phyloP scores from a whole-genome alignment of 2,113 vertebrate species.

The Ariopsis seemanni region DNA sequence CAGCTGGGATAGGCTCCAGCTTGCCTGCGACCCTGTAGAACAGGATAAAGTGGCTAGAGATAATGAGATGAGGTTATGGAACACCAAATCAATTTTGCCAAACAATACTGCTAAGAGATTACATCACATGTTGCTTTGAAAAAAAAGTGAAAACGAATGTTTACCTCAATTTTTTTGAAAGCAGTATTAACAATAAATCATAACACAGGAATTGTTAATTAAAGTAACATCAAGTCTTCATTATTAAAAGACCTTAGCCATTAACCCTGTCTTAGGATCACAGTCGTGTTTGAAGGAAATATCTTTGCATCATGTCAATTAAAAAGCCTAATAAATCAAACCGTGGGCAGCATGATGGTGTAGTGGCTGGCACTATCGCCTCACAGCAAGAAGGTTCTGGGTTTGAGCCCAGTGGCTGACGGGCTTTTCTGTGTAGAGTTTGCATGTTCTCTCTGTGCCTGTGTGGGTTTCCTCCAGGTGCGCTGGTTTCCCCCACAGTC shows the following conservation, averaged over 20 bases:
- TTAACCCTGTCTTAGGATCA: neutral
- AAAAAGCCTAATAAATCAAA: neutral
- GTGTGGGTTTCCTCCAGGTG: too few species aligned
- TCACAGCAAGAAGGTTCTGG: too few species aligned
- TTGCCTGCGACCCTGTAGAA: too few species aligned
- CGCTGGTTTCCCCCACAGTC: too few species aligned
- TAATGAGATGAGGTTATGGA: neutral
- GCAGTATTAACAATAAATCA: neutral
- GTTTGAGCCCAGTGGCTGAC: too few species aligned
- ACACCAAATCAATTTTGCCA: neutral
- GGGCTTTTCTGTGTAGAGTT: too few species aligned
- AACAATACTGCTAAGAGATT: neutral
- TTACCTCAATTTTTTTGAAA: neutral
- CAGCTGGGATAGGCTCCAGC: too few species aligned
- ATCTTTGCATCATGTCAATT: neutral
- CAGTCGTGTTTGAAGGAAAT: neutral
- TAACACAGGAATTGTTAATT: neutral
- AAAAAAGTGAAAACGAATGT: neutral
- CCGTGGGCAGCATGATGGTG: too few species aligned
- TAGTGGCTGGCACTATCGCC: too few species aligned
- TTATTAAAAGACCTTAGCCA: neutral
- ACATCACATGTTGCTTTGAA: neutral
- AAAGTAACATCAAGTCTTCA: neutral
- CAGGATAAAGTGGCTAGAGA: too few species aligned
- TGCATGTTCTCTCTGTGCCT: too few species aligned